Evolutionary conservation across 2,888 invertebrate genomes (phyloP), one percentile per base, ranked within the genome.

Genomic region (Drosophila fulvimacula): DNA sequence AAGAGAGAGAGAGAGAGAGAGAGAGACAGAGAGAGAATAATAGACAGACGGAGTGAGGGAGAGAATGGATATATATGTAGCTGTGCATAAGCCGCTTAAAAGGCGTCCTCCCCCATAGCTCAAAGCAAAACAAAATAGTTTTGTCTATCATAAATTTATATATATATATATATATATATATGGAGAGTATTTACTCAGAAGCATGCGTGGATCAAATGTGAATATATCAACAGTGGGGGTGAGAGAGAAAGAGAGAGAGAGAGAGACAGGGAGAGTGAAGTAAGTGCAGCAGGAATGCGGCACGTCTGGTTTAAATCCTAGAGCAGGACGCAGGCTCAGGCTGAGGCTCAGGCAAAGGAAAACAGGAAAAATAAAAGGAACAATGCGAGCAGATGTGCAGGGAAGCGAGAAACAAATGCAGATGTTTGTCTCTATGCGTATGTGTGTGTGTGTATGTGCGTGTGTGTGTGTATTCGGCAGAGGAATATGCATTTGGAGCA

Each of bases 321-420:
- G 72, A 65, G 55, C 68, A 42, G 72, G 53, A 51, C 41, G 39
- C 44, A 36, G 61, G 60, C 61, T 46, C 27, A 52, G 52, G 49
- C 64, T 11, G 27, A 30, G 61, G 60, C 69, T 46, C 27, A 52
- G 56, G 44, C 58, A 52, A 64, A 60, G 49, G 34, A 65, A 79
- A 60, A 49, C 53, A 44, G 34, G 36, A 60, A 59, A 69, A 68
- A 51, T 49, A 65, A 36, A 63, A 73, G 60, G 72, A 82, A 81
- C 79, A 85, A 89, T 86, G 69, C 73, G 74, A 90, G 73, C 85
- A 85, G 85, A 85, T 85, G 90, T 86, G 87, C 90, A 68, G 63
- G 68, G 68, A 74, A 68, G 49, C 73, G 65, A 69, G 69, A 64
- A 70, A 68, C 75, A 73, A 67, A 79, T 71, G 88, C 88, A 89